Evolutionary conservation across 35 echinoderm and acorn worm genomes (phyloP).

Genomic region (Holothuria glaberrima): DNA sequence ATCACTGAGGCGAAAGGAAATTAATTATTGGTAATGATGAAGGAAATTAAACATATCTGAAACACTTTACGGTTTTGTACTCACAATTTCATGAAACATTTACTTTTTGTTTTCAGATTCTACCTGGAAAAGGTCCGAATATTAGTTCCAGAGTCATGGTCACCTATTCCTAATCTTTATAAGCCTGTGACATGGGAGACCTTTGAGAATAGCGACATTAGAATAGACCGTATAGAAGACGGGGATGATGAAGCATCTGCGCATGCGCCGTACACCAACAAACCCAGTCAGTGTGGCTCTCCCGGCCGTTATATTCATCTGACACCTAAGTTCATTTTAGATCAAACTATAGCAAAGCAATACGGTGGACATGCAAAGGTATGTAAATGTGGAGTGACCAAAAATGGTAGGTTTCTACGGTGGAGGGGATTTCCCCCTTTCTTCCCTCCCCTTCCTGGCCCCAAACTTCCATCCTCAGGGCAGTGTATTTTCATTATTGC

Average conservation of each 20-base stretch:
- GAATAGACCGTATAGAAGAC: conserved; percentile 13
- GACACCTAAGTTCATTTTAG: conserved; percentile 9
- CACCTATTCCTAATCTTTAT: background rate
- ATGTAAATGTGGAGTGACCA: background rate
- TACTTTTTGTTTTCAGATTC: background rate
- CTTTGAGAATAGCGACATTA: conserved; percentile 44
- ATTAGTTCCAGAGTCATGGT: conserved; percentile 31
- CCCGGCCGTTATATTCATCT: conserved; percentile 37
- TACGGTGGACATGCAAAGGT: conserved; percentile 51
- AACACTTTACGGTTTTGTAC: too few species aligned
- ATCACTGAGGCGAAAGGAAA: too few species aligned
- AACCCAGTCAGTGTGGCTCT: conserved; percentile 31
- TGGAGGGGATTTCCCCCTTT: background rate
- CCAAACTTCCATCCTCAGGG: background rate
- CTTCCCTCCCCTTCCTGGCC: background rate
- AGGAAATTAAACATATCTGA: too few species aligned
- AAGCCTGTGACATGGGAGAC: conserved; percentile 1
- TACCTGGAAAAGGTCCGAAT: conserved; percentile 16
- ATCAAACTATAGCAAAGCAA: background rate
- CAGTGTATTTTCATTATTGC: too few species aligned
- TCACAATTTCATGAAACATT: too few species aligned
- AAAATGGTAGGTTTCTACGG: background rate
- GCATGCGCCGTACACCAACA: conserved; percentile 35
- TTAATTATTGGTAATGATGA: too few species aligned
- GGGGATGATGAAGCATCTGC: background rate